phyloP scores from a whole-genome alignment of 2,888 invertebrate genomes.

The Drosophila anceps region DNA sequence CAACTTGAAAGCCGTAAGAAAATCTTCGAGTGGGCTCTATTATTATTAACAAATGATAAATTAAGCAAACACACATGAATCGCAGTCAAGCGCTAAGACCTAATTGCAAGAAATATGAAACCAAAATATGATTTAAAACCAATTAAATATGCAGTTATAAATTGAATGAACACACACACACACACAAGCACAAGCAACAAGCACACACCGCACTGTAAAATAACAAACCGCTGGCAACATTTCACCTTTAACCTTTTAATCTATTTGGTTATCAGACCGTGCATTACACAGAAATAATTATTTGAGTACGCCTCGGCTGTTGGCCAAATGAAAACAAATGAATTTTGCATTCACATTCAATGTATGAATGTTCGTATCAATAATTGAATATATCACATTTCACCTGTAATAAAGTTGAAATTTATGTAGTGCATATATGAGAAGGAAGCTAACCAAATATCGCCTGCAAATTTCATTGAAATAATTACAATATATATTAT shows the following conservation, averaged over 20 bases:
- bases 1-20: neutral
- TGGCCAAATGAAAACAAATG: slow-evolving; percentile 63
- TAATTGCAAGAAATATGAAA: neutral
- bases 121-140: neutral
- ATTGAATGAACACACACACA: neutral
- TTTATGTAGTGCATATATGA: slow-evolving; percentile 5
- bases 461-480: slow-evolving; percentile 72
- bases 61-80: neutral
- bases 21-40: neutral
- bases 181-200: neutral
- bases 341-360: slow-evolving; percentile 37
- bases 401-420: slow-evolving; percentile 35
- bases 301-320: slow-evolving; percentile 21
- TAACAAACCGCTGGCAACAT: slow-evolving; percentile 5
- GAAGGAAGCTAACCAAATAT: slow-evolving; percentile 39
- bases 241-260: slow-evolving; percentile 41
- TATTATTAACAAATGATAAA: neutral
- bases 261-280: slow-evolving; percentile 30
- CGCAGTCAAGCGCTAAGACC: neutral
- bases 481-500: slow-evolving; percentile 66
- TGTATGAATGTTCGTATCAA: slow-evolving; percentile 43
- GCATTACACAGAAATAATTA: slow-evolving; percentile 31
- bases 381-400: slow-evolving; percentile 59
- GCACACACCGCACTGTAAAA: neutral
- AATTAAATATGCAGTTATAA: neutral